phyloP scores from a whole-genome alignment of 2,113 vertebrate species.

The Petrocephalus zakoni region DNA sequence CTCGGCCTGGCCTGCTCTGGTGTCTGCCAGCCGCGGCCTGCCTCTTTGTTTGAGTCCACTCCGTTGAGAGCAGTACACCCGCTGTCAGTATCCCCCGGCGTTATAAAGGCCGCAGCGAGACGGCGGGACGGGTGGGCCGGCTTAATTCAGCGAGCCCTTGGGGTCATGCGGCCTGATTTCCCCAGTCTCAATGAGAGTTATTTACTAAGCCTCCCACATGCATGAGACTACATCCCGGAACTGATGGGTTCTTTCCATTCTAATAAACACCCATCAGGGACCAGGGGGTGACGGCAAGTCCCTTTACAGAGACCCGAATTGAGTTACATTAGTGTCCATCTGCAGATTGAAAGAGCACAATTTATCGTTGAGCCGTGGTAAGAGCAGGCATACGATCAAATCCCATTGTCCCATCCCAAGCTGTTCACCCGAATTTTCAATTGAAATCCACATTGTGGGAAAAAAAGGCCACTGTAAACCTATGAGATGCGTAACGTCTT shows the following conservation, averaged over 20 bases:
- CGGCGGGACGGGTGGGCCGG: not conserved
- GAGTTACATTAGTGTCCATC: not conserved
- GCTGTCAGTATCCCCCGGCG: not conserved
- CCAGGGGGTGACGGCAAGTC: not conserved
- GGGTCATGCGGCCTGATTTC: slow-evolving; percentile 12
- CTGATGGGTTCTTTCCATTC: slow-evolving; percentile 11
- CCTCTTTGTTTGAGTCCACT: not conserved
- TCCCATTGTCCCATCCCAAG: not conserved
- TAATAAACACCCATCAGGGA: slow-evolving; percentile 13
- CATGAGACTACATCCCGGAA: not conserved
- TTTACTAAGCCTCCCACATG: slow-evolving; percentile 6
- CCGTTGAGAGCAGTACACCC: not conserved
- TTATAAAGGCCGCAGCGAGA: not conserved
- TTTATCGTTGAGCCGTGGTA: not conserved
- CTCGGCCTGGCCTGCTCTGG: not conserved
- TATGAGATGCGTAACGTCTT: not conserved
- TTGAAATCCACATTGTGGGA: not conserved
- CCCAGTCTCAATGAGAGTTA: slow-evolving; percentile 9
- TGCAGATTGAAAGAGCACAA: not conserved
- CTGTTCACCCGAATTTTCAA: not conserved
- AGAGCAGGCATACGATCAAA: not conserved
- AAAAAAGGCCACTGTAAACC: not conserved
- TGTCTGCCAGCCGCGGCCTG: not conserved
- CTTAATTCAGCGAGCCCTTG: slow-evolving; percentile 2
- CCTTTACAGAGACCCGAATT: not conserved